Percentiles rank a stretch among this genome's conserved stretches.
phyloP scores from a whole-genome alignment of 2,113 vertebrate genomes.

The Pseudorectes ferrugineus region DNA sequence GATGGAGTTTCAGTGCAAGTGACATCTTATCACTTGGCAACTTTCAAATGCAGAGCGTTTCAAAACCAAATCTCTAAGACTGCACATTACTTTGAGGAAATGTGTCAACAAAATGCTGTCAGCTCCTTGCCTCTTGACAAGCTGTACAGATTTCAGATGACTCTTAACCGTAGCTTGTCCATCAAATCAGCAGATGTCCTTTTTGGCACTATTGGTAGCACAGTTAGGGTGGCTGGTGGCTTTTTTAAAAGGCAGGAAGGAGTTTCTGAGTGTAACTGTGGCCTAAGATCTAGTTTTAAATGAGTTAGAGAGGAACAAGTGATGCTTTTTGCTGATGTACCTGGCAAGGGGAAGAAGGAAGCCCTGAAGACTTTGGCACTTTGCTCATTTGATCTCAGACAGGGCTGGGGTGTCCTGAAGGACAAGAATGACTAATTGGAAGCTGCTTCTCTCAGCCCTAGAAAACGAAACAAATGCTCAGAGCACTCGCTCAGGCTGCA shows the following conservation, averaged over 20 bases:
- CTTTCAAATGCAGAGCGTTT: slow-evolving; percentile 7
- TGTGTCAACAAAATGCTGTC: slow-evolving; percentile 54
- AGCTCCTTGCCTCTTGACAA: slow-evolving; percentile 29
- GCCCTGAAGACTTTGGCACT: neutral
- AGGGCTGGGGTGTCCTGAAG: neutral
- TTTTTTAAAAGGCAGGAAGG: neutral
- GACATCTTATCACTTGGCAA: slow-evolving; percentile 22
- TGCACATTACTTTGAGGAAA: neutral
- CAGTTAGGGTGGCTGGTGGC: neutral
- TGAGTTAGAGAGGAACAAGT: neutral
- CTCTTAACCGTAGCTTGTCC: neutral
- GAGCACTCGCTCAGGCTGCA: neutral
- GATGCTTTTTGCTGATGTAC: neutral
- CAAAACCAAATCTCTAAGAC: slow-evolving; percentile 18
- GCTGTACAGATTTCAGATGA: neutral
- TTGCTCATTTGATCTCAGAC: neutral
- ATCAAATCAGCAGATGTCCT: slow-evolving; percentile 38
- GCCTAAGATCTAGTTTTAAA: neutral
- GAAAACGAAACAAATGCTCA: neutral
- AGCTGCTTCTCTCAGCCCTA: neutral
- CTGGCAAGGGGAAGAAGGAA: neutral
- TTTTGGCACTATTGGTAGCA: neutral
- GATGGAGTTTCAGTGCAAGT: neutral
- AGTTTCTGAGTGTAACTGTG: neutral
- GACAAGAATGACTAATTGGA: neutral